Percentiles rank a stretch among this genome's conserved stretches.
Evolutionary conservation across 53 echinoderm and acorn worm species (phyloP).

Genomic region (Temnopleurus reevesii): DNA sequence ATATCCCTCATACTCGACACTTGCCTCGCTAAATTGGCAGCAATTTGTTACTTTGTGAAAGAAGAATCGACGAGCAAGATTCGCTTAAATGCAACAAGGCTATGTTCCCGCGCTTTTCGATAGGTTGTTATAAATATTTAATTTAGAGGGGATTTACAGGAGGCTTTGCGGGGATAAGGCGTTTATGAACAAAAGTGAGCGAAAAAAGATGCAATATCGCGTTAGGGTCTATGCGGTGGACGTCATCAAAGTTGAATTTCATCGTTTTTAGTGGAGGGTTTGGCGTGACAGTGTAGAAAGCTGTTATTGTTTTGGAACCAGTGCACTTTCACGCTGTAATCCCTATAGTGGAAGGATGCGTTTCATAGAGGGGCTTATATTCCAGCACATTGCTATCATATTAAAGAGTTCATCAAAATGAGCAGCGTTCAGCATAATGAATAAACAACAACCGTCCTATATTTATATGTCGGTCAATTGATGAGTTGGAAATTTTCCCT

Average conservation of each 20-base stretch:
- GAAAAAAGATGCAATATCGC: constrained; percentile 37
- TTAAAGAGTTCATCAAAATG: not conserved
- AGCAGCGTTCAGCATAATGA: not conserved
- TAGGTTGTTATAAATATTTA: constrained; percentile 53
- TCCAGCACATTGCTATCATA: not conserved
- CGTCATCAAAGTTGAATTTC: constrained; percentile 24
- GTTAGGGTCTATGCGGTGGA: constrained; percentile 1
- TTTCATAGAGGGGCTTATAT: constrained; percentile 11
- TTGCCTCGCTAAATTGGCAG: not conserved
- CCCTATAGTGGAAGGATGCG: not conserved
- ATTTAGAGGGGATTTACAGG: constrained; percentile 43
- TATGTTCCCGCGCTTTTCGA: not conserved
- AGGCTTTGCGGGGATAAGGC: constrained; percentile 15
- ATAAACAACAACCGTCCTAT: no score
- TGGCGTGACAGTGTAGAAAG: not conserved
- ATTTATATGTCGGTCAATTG: not conserved
- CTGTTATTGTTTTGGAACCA: not conserved
- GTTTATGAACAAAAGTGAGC: constrained; percentile 27
- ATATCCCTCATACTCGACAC: not conserved
- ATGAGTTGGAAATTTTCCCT: not conserved
- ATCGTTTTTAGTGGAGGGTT: not conserved
- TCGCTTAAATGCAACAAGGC: constrained; percentile 35
- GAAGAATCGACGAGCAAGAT: constrained; percentile 7
- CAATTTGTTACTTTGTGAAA: not conserved
- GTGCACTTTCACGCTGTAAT: constrained; percentile 17